Percentiles rank a stretch among this genome's conserved stretches.
phyloP scores from a whole-genome alignment of 2,888 invertebrate genomes.

The Leptura quadrifasciata region DNA sequence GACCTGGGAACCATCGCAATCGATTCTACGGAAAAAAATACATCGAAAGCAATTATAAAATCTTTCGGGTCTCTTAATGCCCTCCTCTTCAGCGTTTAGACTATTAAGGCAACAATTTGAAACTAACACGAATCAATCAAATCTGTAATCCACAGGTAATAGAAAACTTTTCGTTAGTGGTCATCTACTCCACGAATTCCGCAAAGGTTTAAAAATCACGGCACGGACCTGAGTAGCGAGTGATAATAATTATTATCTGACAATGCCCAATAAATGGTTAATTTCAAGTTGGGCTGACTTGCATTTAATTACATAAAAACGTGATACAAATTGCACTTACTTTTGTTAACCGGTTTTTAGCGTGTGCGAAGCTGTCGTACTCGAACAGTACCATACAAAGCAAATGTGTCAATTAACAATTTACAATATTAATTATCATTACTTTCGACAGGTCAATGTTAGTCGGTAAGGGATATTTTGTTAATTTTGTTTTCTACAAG shows the following conservation, averaged over 20 bases:
- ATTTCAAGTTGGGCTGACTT: constrained; percentile 12
- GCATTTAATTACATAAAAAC: constrained; percentile 31
- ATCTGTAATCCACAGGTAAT: too few species aligned
- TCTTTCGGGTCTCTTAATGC: too few species aligned
- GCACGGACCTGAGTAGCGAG: not conserved
- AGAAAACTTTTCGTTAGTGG: too few species aligned
- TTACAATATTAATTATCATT: constrained; percentile 37
- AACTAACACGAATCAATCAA: too few species aligned
- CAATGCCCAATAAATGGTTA: constrained; percentile 9
- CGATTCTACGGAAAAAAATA: too few species aligned
- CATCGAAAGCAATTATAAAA: too few species aligned
- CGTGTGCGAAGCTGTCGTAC: constrained; percentile 8
- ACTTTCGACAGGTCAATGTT: constrained; percentile 10
- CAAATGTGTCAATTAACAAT: constrained; percentile 37
- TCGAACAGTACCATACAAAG: constrained; percentile 8
- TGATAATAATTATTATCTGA: not conserved
- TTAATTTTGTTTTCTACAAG: not conserved
- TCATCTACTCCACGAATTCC: too few species aligned
- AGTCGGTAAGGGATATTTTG: not conserved
- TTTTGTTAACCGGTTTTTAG: constrained; percentile 43
- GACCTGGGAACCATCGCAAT: too few species aligned
- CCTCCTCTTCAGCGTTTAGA: too few species aligned
- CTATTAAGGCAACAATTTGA: too few species aligned
- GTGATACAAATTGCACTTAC: constrained; percentile 45
- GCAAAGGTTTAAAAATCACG: not conserved